Conservation (phyloP, 2,888 invertebrate genomes). For the Lycophotia porphyrea region DNA sequence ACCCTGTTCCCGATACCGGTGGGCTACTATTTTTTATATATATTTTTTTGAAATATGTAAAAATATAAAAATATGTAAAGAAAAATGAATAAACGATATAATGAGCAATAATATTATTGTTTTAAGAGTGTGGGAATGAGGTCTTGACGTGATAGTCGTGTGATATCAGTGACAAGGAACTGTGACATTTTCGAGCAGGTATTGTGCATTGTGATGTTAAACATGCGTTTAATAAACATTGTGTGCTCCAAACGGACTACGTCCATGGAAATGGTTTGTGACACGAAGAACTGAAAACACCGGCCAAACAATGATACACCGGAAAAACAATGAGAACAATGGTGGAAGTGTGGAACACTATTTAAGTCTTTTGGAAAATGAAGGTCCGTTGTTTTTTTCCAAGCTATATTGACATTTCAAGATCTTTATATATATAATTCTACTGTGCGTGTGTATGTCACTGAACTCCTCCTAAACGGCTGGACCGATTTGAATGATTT, state of each 20-base stretch:
- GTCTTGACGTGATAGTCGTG: conserved; percentile 39
- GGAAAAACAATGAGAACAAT: conserved; percentile 42
- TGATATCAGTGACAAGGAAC: conserved; percentile 62
- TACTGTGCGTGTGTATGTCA: too few species aligned
- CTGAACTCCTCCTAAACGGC: too few species aligned
- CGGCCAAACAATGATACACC: conserved; percentile 40
- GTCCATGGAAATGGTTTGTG: conserved; percentile 42
- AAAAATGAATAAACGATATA: too few species aligned
- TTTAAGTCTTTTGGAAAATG: conserved; percentile 24
- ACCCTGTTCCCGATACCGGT: too few species aligned
- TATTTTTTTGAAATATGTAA: too few species aligned
- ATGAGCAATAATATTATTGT: conserved; percentile 33
- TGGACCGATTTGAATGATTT: too few species aligned
- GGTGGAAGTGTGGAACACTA: conserved; percentile 24
- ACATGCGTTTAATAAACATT: conserved; percentile 60
- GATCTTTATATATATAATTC: too few species aligned
- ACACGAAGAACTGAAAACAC: conserved; percentile 45
- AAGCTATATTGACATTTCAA: conserved; percentile 26
- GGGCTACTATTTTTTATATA: too few species aligned
- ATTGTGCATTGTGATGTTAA: conserved; percentile 75
- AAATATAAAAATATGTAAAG: too few species aligned
- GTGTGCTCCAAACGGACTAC: conserved; percentile 44
- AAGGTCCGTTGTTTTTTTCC: conserved; percentile 10
- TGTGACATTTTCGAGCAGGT: conserved; percentile 59
- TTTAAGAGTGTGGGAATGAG: conserved; percentile 45